Base-by-base conservation (phyloP, 2,888 invertebrate genomes). In the Doris montereyensis region DNA sequence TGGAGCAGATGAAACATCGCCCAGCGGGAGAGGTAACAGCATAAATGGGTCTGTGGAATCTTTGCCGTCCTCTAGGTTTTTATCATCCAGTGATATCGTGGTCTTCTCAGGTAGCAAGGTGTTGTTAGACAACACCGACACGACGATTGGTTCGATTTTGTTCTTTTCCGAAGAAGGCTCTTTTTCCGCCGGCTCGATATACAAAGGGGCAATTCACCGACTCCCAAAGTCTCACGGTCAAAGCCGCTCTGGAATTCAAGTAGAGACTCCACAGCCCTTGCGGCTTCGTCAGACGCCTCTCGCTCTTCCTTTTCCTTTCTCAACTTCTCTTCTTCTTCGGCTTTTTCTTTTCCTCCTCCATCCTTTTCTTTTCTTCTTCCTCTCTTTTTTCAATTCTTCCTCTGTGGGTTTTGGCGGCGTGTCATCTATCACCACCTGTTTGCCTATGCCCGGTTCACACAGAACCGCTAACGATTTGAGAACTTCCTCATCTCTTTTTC, bases 221-320 rank as follows among this genome's bases (percentile, higher is more conserved):
- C 30, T 21, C 72, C 78, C n/a, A 78, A 26, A 10, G 72, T 10
- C 2, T 65, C 74, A 8, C 60, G 70, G 8, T 70, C 77, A 75
- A 28, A 79, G 2, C 62, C 76, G 24, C 76, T 57, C 60, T 79
- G 75, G 30, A 79, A 75, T 34, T 78, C 81, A n/a, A 84, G 76
- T 8, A 84, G 58, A n/a, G 80, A 83, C 70, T 82, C 82, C 10
- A 84, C 84, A 21, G 84, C 84, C 21, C 81, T 72, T 3, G 83
- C 84, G 3, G 84, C 84, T 77, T 84, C 84, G 74, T 84, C 84
- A 17, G 84, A 84, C 68, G 83, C 83, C 32, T 78, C 82, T 77
- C 80, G 82, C 70, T 81, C 73, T 2, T 80, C 83, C 24, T 80
- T 71, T 52, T 83, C 82, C 32, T 83, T 80, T 58, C 74, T 79